phyloP scores from a whole-genome alignment of 2,113 vertebrate genomes.

The Speoplatyrhinus poulsoni region DNA sequence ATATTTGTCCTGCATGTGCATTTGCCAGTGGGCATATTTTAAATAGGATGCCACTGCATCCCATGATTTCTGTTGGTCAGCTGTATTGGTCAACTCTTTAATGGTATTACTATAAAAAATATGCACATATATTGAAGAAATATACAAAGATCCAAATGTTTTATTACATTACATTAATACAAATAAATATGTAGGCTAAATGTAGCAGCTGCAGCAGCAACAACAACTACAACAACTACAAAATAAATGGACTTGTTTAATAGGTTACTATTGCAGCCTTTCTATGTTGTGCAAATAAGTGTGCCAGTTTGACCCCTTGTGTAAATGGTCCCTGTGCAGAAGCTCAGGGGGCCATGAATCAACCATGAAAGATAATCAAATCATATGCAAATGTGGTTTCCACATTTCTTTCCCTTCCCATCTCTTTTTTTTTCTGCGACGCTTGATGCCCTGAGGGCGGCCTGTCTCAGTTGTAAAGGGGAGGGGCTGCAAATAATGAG shows the following conservation, averaged over 20 bases:
- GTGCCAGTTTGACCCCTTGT: slow-evolving; percentile 53
- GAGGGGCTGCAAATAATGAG: slow-evolving; percentile 70
- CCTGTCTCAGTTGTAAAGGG: slow-evolving; percentile 61
- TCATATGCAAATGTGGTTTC: slow-evolving; percentile 73
- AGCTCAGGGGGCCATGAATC: slow-evolving; percentile 63
- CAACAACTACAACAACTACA: background rate
- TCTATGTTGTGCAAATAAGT: slow-evolving; percentile 39
- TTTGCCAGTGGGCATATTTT: too few relatives aligned
- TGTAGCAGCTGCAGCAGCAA: background rate
- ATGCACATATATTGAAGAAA: too few relatives aligned
- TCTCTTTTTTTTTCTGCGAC: slow-evolving; percentile 48
- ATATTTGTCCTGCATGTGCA: too few relatives aligned
- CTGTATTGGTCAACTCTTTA: too few relatives aligned
- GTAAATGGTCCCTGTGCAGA: slow-evolving; percentile 45
- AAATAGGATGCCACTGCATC: too few relatives aligned
- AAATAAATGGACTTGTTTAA: too few relatives aligned
- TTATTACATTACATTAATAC: background rate
- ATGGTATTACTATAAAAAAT: too few relatives aligned
- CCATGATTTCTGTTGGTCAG: too few relatives aligned
- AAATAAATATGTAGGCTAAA: background rate
- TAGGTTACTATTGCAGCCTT: background rate
- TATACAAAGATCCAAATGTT: too few relatives aligned
- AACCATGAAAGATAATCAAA: slow-evolving; percentile 76
- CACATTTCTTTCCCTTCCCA: slow-evolving; percentile 24
- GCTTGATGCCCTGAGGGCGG: slow-evolving; percentile 63